A percentile compares a stretch with the other conserved stretches of the same genome.
These are phyloP conservation scores for Blastobasis adustella DNA, from an alignment of 2,888 invertebrate genomes.

Conservation along the genomic window DNA sequence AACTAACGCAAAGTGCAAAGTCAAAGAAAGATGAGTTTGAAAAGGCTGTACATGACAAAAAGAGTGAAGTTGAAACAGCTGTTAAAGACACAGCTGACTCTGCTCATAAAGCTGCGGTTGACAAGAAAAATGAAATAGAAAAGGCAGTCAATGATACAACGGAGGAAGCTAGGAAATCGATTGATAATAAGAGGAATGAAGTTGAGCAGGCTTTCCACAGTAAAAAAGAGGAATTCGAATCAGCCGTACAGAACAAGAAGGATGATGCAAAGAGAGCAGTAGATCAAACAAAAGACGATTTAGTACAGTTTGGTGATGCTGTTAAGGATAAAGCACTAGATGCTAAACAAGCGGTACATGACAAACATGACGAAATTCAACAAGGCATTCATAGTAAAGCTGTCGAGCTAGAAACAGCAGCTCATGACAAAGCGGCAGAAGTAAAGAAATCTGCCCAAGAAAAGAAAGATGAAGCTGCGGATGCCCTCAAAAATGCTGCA, in stretches of 20 bases:
- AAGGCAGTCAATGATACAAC: slow-evolving; percentile 16
- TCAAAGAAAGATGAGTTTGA: slow-evolving; percentile 11
- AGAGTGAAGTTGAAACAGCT: slow-evolving; percentile 4
- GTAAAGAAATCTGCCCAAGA: slow-evolving; percentile 30
- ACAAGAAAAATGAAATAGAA: slow-evolving; percentile 16
- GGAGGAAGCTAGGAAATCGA: slow-evolving; percentile 15
- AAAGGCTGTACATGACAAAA: slow-evolving; percentile 14
- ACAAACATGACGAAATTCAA: slow-evolving; percentile 20
- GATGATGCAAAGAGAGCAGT: slow-evolving; percentile 4
- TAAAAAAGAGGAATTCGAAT: slow-evolving; percentile 9
- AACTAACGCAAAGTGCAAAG: slow-evolving; percentile 16
- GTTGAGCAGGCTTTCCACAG: slow-evolving; percentile 11
- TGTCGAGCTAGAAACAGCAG: slow-evolving; percentile 29
- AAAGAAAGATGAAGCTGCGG: slow-evolving; percentile 42
- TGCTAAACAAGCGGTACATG: slow-evolving; percentile 20
- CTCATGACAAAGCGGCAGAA: slow-evolving; percentile 33
- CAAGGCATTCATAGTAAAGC: slow-evolving; percentile 29
- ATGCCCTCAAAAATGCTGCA: slow-evolving; percentile 28
- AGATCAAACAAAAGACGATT: slow-evolving; percentile 15
- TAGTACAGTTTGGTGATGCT: slow-evolving; percentile 15
- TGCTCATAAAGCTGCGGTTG: slow-evolving; percentile 6
- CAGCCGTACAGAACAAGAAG: slow-evolving; percentile 3
- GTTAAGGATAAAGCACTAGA: slow-evolving; percentile 23
- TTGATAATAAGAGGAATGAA: slow-evolving; percentile 8
- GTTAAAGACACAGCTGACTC: slow-evolving; percentile 4